A percentile compares a stretch with the other conserved stretches of the same genome.
Evolutionary conservation across 2,888 invertebrate genomes (phyloP).

Genomic region (Phaedon cochleariae): DNA sequence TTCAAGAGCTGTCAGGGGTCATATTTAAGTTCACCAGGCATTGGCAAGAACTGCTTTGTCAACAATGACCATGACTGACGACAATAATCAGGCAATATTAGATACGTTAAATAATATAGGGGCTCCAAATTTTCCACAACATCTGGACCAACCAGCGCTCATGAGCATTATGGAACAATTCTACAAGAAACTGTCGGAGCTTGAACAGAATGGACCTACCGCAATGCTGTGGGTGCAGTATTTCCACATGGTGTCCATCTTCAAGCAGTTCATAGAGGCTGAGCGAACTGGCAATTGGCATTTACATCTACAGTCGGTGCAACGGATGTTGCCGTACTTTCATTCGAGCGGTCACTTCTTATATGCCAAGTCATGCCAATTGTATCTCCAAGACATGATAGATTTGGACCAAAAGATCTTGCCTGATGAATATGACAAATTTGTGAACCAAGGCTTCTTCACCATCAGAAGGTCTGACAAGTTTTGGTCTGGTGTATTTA

Average conservation of each 20-base stretch:
- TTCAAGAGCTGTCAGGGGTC: slow-evolving; percentile 13
- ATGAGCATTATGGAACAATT: slow-evolving; percentile 4
- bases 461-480: slow-evolving; percentile 32
- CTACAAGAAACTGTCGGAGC: slow-evolving; percentile 9
- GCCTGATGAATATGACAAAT: slow-evolving; percentile 20
- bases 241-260: slow-evolving; percentile 11
- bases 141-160: slow-evolving; percentile 7
- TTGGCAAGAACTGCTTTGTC: neutral
- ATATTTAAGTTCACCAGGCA: neutral
- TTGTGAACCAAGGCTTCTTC: slow-evolving; percentile 25
- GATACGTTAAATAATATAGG: slow-evolving; percentile 5
- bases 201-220: slow-evolving; percentile 2
- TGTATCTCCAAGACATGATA: slow-evolving; percentile 34
- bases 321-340: slow-evolving; percentile 30
- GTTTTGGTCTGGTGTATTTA: slow-evolving; percentile 18
- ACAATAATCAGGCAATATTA: neutral
- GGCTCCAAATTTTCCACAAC: slow-evolving; percentile 3
- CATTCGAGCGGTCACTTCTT: slow-evolving; percentile 25
- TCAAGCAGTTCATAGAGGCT: slow-evolving; percentile 15
- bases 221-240: slow-evolving; percentile 23
- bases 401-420: slow-evolving; percentile 21
- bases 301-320: slow-evolving; percentile 38
- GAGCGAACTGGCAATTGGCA: slow-evolving; percentile 39
- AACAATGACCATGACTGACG: neutral
- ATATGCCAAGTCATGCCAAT: slow-evolving; percentile 27